Evolutionary conservation across 2,113 vertebrate genomes (phyloP).

Genomic region (zebrafish (Danio rerio)): GRCz12tu NC_133187.1:29251001-29251500

Average conservation of each 20-base stretch:
- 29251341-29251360: slow-evolving; percentile 21
- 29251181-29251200: slow-evolving; percentile 70
- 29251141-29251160: slow-evolving; percentile 78
- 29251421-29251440: neutral
- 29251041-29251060: slow-evolving; percentile 49
- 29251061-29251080: slow-evolving; percentile 31
- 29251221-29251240: slow-evolving; percentile 70
- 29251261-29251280: slow-evolving; percentile 71
- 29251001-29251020: slow-evolving; percentile 14
- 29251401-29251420: too few relatives aligned
- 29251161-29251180: slow-evolving; percentile 76
- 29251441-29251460: neutral
- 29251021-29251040: slow-evolving; percentile 39
- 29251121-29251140: slow-evolving; percentile 76
- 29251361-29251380: neutral
- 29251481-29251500: neutral
- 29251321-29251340: slow-evolving; percentile 34
- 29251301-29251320: slow-evolving; percentile 50
- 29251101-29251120: slow-evolving; percentile 64
- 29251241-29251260: slow-evolving; percentile 76
- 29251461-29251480: neutral
- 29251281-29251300: slow-evolving; percentile 76
- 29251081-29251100: slow-evolving; percentile 63
- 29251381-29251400: neutral
- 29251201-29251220: slow-evolving; percentile 80